phyloP scores from a whole-genome alignment of 2,113 vertebrate species.

The Narcine bancroftii region DNA sequence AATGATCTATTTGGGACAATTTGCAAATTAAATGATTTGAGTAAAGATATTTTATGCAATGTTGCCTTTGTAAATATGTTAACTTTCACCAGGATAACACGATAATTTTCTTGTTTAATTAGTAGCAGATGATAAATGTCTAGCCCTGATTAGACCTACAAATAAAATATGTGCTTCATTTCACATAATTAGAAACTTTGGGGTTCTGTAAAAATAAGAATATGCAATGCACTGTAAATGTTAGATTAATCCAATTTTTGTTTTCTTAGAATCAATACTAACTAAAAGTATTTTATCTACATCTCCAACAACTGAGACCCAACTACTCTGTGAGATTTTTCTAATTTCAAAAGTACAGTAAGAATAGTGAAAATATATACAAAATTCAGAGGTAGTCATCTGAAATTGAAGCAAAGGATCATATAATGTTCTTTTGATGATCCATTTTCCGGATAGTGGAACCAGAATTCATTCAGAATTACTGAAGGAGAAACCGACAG shows the following conservation, averaged over 20 bases:
- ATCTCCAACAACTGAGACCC: neutral
- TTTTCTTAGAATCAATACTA: neutral
- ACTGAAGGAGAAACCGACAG: neutral
- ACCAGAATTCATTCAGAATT: neutral
- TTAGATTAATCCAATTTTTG: neutral
- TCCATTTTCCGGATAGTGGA: neutral
- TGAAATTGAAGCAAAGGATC: neutral
- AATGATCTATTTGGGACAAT: neutral
- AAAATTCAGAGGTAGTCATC: neutral
- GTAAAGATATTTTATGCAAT: neutral
- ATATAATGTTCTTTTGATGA: neutral
- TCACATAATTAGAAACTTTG: neutral
- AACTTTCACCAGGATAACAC: constrained; percentile 2
- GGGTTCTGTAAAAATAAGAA: neutral
- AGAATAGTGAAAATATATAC: neutral
- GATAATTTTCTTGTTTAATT: neutral
- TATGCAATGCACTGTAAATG: neutral
- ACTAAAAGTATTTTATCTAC: neutral
- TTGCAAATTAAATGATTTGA: neutral
- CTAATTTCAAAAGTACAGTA: neutral
- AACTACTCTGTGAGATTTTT: neutral
- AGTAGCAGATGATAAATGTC: constrained; percentile 8
- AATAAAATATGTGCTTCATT: neutral
- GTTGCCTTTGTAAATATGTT: neutral
- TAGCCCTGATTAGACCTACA: neutral